Evolutionary conservation across 2,888 invertebrate species (phyloP).

Genomic region (Mayetiola destructor): DNA sequence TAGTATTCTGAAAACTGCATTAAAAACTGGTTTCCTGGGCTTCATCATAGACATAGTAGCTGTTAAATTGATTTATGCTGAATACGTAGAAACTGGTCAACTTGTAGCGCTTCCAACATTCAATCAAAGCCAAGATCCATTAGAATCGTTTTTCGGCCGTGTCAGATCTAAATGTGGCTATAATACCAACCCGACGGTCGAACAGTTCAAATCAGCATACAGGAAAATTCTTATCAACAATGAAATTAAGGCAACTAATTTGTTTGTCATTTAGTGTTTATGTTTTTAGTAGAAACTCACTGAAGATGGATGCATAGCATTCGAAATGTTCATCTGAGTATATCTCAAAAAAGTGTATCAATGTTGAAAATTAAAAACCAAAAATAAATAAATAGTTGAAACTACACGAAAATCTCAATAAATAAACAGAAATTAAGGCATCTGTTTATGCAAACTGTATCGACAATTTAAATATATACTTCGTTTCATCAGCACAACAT

Average conservation of each 20-base stretch:
- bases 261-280: not conserved
- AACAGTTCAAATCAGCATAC: not conserved
- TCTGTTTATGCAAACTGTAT: too few species aligned
- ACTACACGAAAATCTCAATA: too few species aligned
- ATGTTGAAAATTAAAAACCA: too few species aligned
- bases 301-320: too few species aligned
- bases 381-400: too few species aligned
- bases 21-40: not conserved
- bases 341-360: too few species aligned
- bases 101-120: not conserved
- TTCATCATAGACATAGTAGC: not conserved
- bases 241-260: too few species aligned
- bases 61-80: not conserved
- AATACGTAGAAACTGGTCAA: not conserved
- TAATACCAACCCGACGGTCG: not conserved
- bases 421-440: too few species aligned
- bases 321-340: too few species aligned
- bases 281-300: not conserved
- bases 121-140: not conserved
- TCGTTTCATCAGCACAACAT: too few species aligned
- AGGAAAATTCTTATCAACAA: not conserved
- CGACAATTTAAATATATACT: too few species aligned
- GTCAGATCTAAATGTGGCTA: not conserved
- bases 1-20: not conserved
- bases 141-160: not conserved